phyloP scores from a whole-genome alignment of 23 tunicate species.

The Oikopleura dioica region DNA sequence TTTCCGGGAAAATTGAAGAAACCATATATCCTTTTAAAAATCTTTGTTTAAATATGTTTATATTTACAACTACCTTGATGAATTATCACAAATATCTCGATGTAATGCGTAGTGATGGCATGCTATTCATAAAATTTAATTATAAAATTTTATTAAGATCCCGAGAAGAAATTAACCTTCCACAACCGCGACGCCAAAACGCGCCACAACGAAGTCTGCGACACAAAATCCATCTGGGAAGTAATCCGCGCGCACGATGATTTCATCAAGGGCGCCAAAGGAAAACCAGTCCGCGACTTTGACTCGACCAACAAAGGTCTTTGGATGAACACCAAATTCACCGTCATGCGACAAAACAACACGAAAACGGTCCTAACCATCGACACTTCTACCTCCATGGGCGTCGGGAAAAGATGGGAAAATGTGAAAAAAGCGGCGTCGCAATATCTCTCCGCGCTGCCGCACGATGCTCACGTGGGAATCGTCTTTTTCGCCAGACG shows the following conservation, averaged over 20 bases:
- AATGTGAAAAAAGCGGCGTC: slow-evolving; percentile 56
- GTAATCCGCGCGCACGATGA: slow-evolving; percentile 59
- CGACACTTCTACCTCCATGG: slow-evolving; percentile 54
- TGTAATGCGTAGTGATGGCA: too few relatives aligned
- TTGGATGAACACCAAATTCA: too few relatives aligned
- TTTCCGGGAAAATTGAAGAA: too few relatives aligned
- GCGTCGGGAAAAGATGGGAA: slow-evolving; percentile 17
- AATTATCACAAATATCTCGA: too few relatives aligned
- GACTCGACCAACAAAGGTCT: too few relatives aligned
- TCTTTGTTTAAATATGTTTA: too few relatives aligned
- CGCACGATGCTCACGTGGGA: slow-evolving; percentile 43
- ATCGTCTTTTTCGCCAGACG: slow-evolving; percentile 42
- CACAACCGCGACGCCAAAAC: slow-evolving; percentile 13
- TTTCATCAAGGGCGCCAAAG: slow-evolving; percentile 20
- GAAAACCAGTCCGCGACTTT: background rate
- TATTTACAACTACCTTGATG: too few relatives aligned
- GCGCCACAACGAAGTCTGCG: background rate
- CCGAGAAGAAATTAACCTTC: background rate
- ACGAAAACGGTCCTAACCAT: slow-evolving; percentile 44
- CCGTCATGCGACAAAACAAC: slow-evolving; percentile 7
- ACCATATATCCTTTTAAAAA: too few relatives aligned
- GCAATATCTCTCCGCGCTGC: slow-evolving; percentile 47
- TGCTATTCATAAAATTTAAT: too few relatives aligned
- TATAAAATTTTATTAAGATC: too few relatives aligned
- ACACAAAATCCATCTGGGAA: slow-evolving; percentile 25